These are phyloP conservation scores for Keiferia lycopersicella DNA, from an alignment of 2,888 invertebrate genomes.

Conservation along the genomic window DNA sequence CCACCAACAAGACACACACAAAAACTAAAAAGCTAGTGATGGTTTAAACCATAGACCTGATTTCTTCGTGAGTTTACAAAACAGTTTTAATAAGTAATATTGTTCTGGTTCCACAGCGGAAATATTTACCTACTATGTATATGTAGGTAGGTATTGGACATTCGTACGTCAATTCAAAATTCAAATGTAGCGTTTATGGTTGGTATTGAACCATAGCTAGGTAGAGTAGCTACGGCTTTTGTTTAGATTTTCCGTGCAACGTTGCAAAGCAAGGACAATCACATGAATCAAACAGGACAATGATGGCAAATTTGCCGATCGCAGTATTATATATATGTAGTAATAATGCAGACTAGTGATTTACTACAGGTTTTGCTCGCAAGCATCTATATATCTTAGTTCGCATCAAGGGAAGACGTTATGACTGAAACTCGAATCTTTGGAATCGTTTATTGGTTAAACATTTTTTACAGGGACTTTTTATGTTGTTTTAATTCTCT, in stretches of 20 bases:
- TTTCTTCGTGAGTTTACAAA: background rate
- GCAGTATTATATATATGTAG: constrained; percentile 54
- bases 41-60: too few species aligned
- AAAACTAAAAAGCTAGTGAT: too few species aligned
- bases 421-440: constrained; percentile 72
- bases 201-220: background rate
- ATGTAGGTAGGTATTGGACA: too few species aligned
- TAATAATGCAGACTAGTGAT: constrained; percentile 77
- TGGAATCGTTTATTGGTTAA: constrained; percentile 54
- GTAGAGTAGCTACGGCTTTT: background rate
- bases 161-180: constrained; percentile 2
- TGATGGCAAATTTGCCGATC: constrained; percentile 43
- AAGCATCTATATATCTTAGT: constrained; percentile 78
- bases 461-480: constrained; percentile 20
- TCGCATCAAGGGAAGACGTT: constrained; percentile 78
- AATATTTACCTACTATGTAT: background rate
- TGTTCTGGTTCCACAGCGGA: background rate
- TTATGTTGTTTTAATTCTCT: background rate
- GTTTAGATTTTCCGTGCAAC: constrained; percentile 20
- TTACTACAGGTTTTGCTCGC: constrained; percentile 78
- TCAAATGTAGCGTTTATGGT: constrained; percentile 1
- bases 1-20: too few species aligned
- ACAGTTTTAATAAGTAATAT: background rate
- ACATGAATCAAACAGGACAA: constrained; percentile 33
- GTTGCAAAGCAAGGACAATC: constrained; percentile 30